Evolutionary conservation across 2,888 invertebrate species (phyloP), one percentile per base, ranked within the genome.

Genomic region (Aelia acuminata): DNA sequence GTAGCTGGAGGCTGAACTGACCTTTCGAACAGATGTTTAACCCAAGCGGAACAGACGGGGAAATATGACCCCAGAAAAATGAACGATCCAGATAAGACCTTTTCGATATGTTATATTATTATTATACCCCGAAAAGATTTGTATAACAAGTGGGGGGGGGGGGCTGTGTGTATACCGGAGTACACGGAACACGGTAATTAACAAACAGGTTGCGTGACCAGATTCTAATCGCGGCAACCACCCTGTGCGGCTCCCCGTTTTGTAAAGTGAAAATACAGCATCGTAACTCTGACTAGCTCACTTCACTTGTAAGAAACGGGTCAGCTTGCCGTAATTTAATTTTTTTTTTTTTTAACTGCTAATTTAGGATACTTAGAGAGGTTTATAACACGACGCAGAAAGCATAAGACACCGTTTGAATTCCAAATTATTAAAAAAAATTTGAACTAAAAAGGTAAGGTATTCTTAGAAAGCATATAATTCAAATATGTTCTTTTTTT

Each of bases 131-230:
- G n/a, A 80, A 80, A 80, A 80, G 80, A 80, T 57, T 87, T 87
- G 87, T 87, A 87, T 63, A 87, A 87, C 87, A 57, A 87, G 87
- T 48, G 63, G 39, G 11, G 63, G 75, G 20, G 11, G 80, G 80
- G 80, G 80, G 47, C n/a, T 80, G 80, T 80, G 39, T 80, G 43
- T 47, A 43, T 70, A 48, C 53, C 63, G 87, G 39, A 70, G 48
- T 87, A 87, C 63, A 87, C 87, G 87, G 63, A 70, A 87, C 63
- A 63, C 70, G 48, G 70, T 87, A 87, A 87, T 87, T 87, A 87
- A 70, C 87, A 87, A 50, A 87, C 87, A 87, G 47, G 15, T 87
- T 43, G 87, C 87, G 87, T 87, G 87, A 87, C 63, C 43, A 87
- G 87, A 87, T 87, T 87, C 35, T 87, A 87, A 87, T 87, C 87